Evolutionary conservation across 37 sponge, comb jelly and placozoan species (phyloP), one percentile per base, ranked within the genome.

Genomic region (Dysidea cf. avara): DNA sequence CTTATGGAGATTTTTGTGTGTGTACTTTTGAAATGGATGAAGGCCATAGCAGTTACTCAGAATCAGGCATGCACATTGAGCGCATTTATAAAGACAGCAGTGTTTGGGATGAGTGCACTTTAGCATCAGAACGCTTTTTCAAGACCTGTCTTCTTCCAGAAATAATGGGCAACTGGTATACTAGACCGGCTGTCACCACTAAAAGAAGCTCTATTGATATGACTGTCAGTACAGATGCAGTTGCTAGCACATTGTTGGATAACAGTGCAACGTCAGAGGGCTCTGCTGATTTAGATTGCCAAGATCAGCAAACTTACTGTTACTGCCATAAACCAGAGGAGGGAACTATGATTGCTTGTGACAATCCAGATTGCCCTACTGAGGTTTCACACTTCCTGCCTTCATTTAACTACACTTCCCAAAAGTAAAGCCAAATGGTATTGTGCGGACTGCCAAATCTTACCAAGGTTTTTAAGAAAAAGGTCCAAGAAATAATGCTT

Each of bases 361-460:
- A 77, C 47, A 69, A 49, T 38, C 16, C 20, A 54, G 14, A 38
- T 50, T 84, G 84, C 59, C 31, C 2, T n/a, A 83, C 64, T 43
- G 56, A 77, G 78, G 77, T 83, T 83, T 31, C 84, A 83, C 50
- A 54, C 61, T 13, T 28, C 56, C 2, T 83, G 84, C 74, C 53
- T 83, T 0, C 25, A 76, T 37, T 26, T 76, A 7, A 79, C 36
- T n/a, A n/a, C n/a, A n/a, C n/a, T n/a, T n/a, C n/a, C n/a, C n/a
- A n/a, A n/a, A n/a, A n/a, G n/a, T n/a, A 83, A 83, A 68, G 84
- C 63, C 32, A 82, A 82, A 34, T 82, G 68, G 83, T 49, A 55
- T 39, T 82, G 83, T 39, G 76, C 76, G 1, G 71, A 83, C 16
- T 83, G 78, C 48, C 21, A 62, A 58, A 57, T 58, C 14, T 22